phyloP scores from a whole-genome alignment of 37 sponge, comb jelly and placozoan genomes.

The Cliona cf. orientalis region DNA sequence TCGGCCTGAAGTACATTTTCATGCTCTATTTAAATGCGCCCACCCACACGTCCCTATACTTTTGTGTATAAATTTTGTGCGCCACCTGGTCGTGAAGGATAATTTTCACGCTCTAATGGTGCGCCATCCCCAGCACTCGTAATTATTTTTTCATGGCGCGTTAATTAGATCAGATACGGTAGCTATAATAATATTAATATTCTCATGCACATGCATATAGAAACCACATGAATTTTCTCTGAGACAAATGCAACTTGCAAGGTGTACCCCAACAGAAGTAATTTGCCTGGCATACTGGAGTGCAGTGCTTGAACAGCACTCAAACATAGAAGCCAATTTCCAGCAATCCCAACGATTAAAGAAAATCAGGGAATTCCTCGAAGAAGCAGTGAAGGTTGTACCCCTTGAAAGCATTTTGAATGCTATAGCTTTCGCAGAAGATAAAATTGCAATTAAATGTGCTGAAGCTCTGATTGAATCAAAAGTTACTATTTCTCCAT shows the following conservation, averaged over 20 bases:
- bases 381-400: constrained; percentile 60
- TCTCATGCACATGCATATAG: too few species aligned
- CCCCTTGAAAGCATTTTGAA: constrained; percentile 66
- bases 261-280: constrained; percentile 51
- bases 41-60: too few species aligned
- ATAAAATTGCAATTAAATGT: constrained; percentile 48
- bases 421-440: constrained; percentile 42
- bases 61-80: too few species aligned
- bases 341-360: constrained; percentile 19
- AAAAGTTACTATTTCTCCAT: constrained; percentile 14
- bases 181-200: too few species aligned
- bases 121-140: too few species aligned
- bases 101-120: too few species aligned
- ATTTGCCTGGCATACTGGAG: constrained; percentile 45
- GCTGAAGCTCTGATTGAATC: constrained; percentile 35
- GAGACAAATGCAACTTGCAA: constrained; percentile 64
- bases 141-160: too few species aligned
- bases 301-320: constrained; percentile 57
- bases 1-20: too few species aligned
- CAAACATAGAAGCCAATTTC: background rate
- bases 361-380: constrained; percentile 41
- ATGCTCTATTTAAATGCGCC: too few species aligned
- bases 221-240: constrained; percentile 39
- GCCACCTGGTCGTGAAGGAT: too few species aligned
- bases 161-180: too few species aligned